A percentile compares a stretch with the other conserved stretches of the same genome.
These are phyloP conservation scores for Mormyrops attenuatus DNA, from an alignment of 2,797 vertebrate genomes.

Conservation along the genomic window DNA sequence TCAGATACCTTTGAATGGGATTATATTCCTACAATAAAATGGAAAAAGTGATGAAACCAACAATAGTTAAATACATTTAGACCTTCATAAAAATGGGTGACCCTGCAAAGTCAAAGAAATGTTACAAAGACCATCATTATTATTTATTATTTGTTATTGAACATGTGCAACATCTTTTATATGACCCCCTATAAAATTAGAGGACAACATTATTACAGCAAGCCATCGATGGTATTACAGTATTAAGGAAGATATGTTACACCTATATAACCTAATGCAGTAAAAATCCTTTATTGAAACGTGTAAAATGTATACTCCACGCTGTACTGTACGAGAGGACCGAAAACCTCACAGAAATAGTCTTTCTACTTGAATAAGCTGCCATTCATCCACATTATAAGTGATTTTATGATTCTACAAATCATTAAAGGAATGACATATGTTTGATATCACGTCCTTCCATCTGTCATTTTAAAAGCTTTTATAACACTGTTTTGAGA, in stretches of 20 bases:
- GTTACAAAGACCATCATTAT: not conserved
- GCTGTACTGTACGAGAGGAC: not conserved
- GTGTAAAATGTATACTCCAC: not conserved
- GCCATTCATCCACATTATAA: constrained; percentile 4
- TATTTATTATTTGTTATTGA: not conserved
- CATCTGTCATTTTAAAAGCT: constrained; percentile 3
- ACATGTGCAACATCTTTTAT: not conserved
- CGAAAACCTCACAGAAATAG: not conserved
- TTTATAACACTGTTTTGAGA: constrained; percentile 4
- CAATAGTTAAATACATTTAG: not conserved
- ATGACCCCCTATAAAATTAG: not conserved
- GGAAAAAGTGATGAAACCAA: not conserved
- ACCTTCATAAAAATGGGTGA: not conserved
- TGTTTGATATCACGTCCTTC: constrained; percentile 1
- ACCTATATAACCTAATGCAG: constrained; percentile 4
- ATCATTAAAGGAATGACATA: constrained; percentile 4
- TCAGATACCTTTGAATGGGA: not conserved
- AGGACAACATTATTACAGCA: not conserved
- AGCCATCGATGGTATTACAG: not conserved
- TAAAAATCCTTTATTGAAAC: constrained; percentile 6
- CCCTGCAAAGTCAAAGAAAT: constrained; percentile 6
- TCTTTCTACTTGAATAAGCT: not conserved
- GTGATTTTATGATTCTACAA: not conserved
- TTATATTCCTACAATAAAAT: not conserved
- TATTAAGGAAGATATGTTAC: constrained; percentile 8